These are phyloP conservation scores for Eulacestoma nigropectus DNA, from an alignment of 2,113 vertebrate species.

Conservation along the genomic window DNA sequence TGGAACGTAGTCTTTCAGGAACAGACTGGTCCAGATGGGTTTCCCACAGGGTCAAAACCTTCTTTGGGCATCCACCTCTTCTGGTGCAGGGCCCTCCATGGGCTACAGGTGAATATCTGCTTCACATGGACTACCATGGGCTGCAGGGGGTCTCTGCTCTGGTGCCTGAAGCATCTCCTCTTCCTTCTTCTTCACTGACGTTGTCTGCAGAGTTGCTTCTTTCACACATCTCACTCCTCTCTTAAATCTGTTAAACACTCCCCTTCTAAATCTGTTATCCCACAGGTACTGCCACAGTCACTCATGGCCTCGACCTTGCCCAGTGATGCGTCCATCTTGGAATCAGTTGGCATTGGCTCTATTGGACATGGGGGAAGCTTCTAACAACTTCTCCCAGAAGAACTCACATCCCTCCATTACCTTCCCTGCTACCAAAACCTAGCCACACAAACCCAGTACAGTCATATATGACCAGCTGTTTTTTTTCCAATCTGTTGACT, in stretches of 20 bases:
- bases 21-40: background rate
- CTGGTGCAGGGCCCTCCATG: accelerated
- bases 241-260: background rate
- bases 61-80: background rate
- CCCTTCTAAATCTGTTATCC: background rate
- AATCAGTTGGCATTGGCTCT: background rate
- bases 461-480: background rate
- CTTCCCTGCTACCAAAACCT: background rate
- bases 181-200: background rate
- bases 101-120: background rate
- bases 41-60: background rate
- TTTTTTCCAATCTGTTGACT: background rate
- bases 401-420: accelerated
- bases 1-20: background rate
- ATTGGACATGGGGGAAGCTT: background rate
- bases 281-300: background rate
- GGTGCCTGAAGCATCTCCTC: background rate
- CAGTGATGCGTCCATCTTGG: background rate
- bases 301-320: accelerated
- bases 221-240: background rate
- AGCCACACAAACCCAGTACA: background rate
- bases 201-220: background rate
- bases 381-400: background rate
- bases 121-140: accelerated
- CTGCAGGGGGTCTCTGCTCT: background rate